Percentiles rank a stretch among this genome's conserved stretches.
Conservation (phyloP, 2,888 invertebrate species). For the Epinotia bilunana region DNA sequence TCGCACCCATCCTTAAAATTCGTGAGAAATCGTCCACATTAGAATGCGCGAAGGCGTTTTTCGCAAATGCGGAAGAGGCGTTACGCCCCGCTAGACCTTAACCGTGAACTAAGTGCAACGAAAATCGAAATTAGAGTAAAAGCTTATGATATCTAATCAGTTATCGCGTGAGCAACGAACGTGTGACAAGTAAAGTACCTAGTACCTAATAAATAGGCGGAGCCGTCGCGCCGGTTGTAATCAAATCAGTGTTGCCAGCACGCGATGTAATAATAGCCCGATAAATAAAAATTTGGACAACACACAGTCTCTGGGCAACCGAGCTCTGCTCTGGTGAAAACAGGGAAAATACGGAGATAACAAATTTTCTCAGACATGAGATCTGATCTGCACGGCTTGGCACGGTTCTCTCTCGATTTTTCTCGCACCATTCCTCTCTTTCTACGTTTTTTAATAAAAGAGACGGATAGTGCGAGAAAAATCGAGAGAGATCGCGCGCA, state of each 20-base stretch:
- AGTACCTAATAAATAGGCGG: constrained; percentile 8
- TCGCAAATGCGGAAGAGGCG: not conserved
- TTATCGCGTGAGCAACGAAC: not conserved
- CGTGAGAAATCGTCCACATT: constrained; percentile 3
- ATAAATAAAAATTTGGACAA: not conserved
- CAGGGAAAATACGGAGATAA: too few species aligned
- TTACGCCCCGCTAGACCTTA: constrained; percentile 10
- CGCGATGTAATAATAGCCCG: not conserved
- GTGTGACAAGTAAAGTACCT: too few species aligned
- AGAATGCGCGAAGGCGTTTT: constrained; percentile 1
- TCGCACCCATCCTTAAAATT: constrained; percentile 91
- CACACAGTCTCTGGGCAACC: not conserved
- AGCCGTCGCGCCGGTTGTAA: constrained; percentile 8
- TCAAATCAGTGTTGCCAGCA: constrained; percentile 18
- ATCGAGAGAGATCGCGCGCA: too few species aligned
- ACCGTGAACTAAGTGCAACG: constrained; percentile 30
- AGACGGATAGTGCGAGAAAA: too few species aligned
- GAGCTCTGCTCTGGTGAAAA: too few species aligned
- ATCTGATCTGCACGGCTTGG: too few species aligned
- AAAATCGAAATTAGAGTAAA: not conserved
- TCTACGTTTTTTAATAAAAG: too few species aligned
- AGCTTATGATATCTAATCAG: constrained; percentile 24
- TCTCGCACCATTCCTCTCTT: too few species aligned
- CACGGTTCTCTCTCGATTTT: too few species aligned
- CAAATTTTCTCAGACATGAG: too few species aligned